phyloP scores from a whole-genome alignment of 2,113 vertebrate genomes.

The Macquaria australasica region DNA sequence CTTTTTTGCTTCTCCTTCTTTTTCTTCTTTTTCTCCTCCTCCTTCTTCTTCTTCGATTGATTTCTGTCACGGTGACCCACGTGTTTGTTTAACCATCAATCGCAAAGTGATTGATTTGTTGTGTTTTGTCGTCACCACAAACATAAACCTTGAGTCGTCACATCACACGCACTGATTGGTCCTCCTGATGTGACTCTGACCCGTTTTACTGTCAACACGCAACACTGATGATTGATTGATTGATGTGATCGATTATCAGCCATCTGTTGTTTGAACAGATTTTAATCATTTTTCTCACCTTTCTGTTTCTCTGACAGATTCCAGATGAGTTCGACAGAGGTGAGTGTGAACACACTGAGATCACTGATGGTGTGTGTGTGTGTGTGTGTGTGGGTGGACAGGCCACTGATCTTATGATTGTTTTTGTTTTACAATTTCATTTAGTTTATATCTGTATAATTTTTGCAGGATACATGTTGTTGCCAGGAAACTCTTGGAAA shows the following conservation, averaged over 20 bases:
- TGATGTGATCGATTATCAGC: constrained; percentile 14
- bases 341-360: constrained; percentile 79
- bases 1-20: not conserved
- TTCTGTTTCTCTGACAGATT: constrained; percentile 82
- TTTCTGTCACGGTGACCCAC: not conserved
- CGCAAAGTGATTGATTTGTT: not conserved
- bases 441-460: not conserved
- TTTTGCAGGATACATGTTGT: not conserved
- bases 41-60: not conserved
- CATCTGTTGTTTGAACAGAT: not conserved
- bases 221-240: constrained; percentile 10
- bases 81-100: not conserved
- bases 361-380: not conserved
- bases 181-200: not conserved
- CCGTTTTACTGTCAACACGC: not conserved
- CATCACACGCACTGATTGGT: not conserved
- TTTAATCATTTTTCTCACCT: constrained; percentile 25
- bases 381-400: constrained; percentile 11
- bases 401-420: too few relatives aligned
- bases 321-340: constrained; percentile 93
- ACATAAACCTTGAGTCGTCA: not conserved
- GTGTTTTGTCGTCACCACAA: not conserved
- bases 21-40: not conserved
- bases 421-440: not conserved
- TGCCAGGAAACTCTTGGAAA: too few relatives aligned